phyloP scores from a whole-genome alignment of 1,140 invertebrate species.

The Drosophila obscura region DNA sequence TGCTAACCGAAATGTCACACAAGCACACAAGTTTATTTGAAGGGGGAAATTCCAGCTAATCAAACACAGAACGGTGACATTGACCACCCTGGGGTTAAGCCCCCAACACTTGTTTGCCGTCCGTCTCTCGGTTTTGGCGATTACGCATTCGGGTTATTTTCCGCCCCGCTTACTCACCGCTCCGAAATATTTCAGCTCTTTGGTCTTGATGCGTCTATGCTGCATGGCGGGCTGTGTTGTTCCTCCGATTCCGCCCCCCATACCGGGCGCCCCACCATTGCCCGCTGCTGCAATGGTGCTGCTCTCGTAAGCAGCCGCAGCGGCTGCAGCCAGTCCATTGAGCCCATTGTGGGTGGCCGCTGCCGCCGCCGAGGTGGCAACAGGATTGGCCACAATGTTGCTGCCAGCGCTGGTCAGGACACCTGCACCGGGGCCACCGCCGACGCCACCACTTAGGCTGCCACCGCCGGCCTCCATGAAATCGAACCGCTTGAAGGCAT shows the following conservation, averaged over 20 bases:
- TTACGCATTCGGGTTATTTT: constrained; percentile 62
- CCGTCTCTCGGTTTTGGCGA: background rate
- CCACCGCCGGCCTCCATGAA: constrained; percentile 82
- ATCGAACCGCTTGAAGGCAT: constrained; percentile 81
- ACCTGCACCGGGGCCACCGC: constrained; percentile 12
- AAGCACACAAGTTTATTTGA: background rate
- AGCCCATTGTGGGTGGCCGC: constrained; percentile 62
- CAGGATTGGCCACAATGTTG: constrained; percentile 42
- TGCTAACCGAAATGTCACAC: background rate
- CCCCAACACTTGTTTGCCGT: background rate
- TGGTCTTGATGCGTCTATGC: constrained; percentile 79
- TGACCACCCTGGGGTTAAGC: too few relatives aligned
- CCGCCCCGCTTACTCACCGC: constrained; percentile 72
- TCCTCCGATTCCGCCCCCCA: constrained; percentile 25
- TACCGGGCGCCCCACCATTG: constrained; percentile 55
- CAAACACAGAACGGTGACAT: too few relatives aligned
- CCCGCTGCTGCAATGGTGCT: constrained; percentile 65
- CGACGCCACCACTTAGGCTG: constrained; percentile 48
- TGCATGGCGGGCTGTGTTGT: constrained; percentile 60
- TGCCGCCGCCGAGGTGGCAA: constrained; percentile 35
- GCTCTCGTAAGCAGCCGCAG: constrained; percentile 66
- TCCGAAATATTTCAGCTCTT: constrained; percentile 83
- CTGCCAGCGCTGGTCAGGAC: constrained; percentile 16
- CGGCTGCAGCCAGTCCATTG: constrained; percentile 66
- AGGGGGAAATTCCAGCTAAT: background rate